Evolutionary conservation across 2,113 vertebrate genomes (phyloP).

Genomic region (Tetrao urogallus): DNA sequence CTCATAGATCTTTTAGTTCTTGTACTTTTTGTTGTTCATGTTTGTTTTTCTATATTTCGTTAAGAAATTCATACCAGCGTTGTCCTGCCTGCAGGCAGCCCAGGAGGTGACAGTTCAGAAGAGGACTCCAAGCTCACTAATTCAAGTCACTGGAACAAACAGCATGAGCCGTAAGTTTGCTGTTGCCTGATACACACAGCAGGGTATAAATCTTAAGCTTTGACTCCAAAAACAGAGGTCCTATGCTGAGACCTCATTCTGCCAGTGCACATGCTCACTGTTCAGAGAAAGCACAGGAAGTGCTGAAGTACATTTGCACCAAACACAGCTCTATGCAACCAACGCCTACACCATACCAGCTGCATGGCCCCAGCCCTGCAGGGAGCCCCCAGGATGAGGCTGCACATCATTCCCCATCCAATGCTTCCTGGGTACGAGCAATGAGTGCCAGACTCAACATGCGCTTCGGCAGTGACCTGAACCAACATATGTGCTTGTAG

Average conservation of each 20-base stretch:
- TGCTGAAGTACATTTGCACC: background rate
- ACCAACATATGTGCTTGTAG: background rate
- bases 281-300: background rate
- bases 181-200: background rate
- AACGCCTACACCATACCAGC: rapidly evolving
- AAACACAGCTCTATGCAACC: rapidly evolving
- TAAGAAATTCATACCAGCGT: background rate
- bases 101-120: background rate
- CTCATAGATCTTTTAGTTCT: background rate
- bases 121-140: background rate
- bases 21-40: background rate
- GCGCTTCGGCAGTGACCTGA: background rate
- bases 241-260: background rate
- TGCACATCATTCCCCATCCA: background rate
- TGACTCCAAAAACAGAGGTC: background rate
- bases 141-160: background rate
- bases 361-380: background rate
- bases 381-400: background rate
- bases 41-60: background rate
- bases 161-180: background rate
- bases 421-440: background rate
- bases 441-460: rapidly evolving
- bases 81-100: background rate
- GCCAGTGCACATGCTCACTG: background rate
- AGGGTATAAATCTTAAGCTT: background rate